Base-by-base conservation (phyloP, 2,888 invertebrate species). In the Tortricodes alternella region DNA sequence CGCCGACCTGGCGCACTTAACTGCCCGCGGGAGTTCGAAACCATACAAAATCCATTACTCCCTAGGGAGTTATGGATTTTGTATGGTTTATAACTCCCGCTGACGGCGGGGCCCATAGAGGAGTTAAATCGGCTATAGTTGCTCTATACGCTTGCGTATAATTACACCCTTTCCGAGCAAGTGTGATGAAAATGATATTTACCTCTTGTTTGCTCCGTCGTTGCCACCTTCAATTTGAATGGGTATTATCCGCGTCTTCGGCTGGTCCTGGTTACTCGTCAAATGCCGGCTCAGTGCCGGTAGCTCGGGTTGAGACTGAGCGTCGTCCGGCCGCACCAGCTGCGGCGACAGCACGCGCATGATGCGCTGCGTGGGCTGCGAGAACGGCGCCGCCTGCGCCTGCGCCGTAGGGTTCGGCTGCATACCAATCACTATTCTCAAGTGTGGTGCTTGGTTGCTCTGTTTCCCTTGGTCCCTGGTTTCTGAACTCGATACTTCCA, bases 181-280 rank as follows among this genome's bases (percentile, higher is more conserved):
- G 3, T 5, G 3, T 5, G 5, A 21, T 21, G 5, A 21, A 21
- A 21, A 21, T 4, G 11, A 21, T 46, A 53, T 59, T 71, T 75
- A 90, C 90, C 89, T 89, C 69, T 82, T 84, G 60, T 86, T 87
- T 62, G 83, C 73, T 60, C 85, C 87, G 61, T 81, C 73, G 61
- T 76, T 82, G 59, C 71, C 69, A 58, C 84, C 83, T 78, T 94
- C 93, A 65, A 94, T 88, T 62, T 92, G 90, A 65, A 93, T 93
- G 11, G 94, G 94, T 73, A 94, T 92, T 65, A 93, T 92, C 65
- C 93, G 86, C 29, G 92, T 91, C 65, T 87, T 91, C 2, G 89
- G 85, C 62, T 86, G 86, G 63, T 88, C 85, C 51, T 84, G 84
- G 24, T 64, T 71, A 18, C 66, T 80, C 53, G 76, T 78, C 65